Base-by-base conservation (phyloP, 2,797 vertebrate species). In the Sebastes dallii region DNA sequence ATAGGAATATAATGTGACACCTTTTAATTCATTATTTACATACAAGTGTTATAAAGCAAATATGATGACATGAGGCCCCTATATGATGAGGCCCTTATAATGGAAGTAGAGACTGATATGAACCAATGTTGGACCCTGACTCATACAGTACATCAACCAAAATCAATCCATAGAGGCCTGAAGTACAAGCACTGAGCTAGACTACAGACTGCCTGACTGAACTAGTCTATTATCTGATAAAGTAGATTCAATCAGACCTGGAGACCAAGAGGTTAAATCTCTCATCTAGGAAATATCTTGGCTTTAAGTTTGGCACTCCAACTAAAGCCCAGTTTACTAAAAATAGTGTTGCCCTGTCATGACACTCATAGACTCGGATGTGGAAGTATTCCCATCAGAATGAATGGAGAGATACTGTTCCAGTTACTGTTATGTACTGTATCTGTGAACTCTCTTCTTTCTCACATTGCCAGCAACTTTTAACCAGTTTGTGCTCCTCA, bases 321-420 rank as follows among this genome's bases (percentile, higher is more conserved):
- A 4, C 14, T 60, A 39, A 71, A 77, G 27, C 66, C 54, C 55
- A n/a, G 52, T 2, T 83, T 50, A 88, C 96, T 96, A 96, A 96
- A 96, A 96, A 95, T 97, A 96, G 86, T 52, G 61, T 56, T 72
- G 76, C 20, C 29, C 78, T 4, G 52, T 76, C 50, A 67, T 30
- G 60, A 34, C 10, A 34, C 34, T 34, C 34, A 34, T 34, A 34
- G 34, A 34, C 34, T 34, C 34, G 34, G 34, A 34, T 34, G 34
- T 34, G 34, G 34, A 34, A 34, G 34, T 34, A 34, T 34, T 34
- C 34, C 34, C 34, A 34, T 34, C 34, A 34, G 34, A 34, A 34
- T 34, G 34, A 34, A 34, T 34, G 34, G 34, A 34, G 34, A 34
- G 34, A 34, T 34, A 34, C 34, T 34, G 32, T 34, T 34, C 34